Base-by-base conservation (phyloP, 2,888 invertebrate genomes). In the Andrena marginata region DNA sequence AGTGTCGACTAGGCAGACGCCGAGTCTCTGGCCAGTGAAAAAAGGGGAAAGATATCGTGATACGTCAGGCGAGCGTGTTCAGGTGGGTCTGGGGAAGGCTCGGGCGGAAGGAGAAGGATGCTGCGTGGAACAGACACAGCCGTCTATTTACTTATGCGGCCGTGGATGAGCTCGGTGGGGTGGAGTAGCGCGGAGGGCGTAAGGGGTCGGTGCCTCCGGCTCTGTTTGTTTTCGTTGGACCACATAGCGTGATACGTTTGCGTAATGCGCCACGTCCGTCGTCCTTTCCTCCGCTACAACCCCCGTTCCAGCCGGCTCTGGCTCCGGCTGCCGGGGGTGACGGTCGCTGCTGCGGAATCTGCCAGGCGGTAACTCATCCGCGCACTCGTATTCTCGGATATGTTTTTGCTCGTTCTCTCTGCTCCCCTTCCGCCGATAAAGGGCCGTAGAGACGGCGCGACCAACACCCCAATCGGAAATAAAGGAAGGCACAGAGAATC, bases 191-290 rank as follows among this genome's bases (percentile, higher is more conserved):
- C 77, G 81, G 71, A 69, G 82, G 80, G 84, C 65, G 84, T 76
- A 84, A 85, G 88, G 91, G 90, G 87, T 88, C 89, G 87, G 84
- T 86, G 81, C 86, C 89, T 87, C 87, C 84, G 91, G 90, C 91
- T 91, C 91, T 93, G 93, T 94, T 93, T 94, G 93, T 93, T 93
- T 93, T 92, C 93, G 92, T 93, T 93, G 93, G 93, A 92, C 93
- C 92, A 93, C 93, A 93, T 93, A 93, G 92, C 93, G 93, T 93
- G 93, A 94, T 93, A 93, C 93, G 93, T 93, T 94, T 94, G 93
- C 93, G 93, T 93, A 94, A 93, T 94, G 91, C 91, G 90, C 91
- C 89, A 88, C 89, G 91, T 92, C 92, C 90, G 89, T 88, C 86
- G 87, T 89, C 89, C 89, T 86, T 83, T 87, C 69, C 85, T 84